A percentile compares a stretch with the other conserved stretches of the same genome.
Evolutionary conservation across 2,888 invertebrate genomes (phyloP).

Genomic region (Volucella inflata): DNA sequence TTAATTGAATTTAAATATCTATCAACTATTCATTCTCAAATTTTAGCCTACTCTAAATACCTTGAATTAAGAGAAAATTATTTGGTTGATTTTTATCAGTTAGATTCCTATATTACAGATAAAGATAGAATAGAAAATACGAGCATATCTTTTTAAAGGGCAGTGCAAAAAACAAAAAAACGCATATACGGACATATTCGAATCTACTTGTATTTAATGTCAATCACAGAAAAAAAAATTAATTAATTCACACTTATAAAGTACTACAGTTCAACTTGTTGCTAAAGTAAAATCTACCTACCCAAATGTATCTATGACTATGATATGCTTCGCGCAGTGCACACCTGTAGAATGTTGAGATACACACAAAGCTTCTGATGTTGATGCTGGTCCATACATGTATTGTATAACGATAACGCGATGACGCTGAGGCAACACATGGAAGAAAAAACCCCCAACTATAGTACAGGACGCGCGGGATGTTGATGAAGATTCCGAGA

Average conservation of each 20-base stretch:
- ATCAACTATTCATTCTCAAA: background rate
- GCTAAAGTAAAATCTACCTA: conserved; percentile 5
- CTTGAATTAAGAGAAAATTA: no score
- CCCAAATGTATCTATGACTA: conserved; percentile 33
- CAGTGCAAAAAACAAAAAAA: background rate
- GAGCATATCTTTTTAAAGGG: background rate
- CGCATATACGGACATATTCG: background rate
- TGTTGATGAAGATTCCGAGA: conserved; percentile 67
- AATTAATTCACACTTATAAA: conserved; percentile 12
- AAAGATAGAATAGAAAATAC: no score
- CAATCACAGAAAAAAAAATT: conserved; percentile 15
- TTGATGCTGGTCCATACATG: conserved; percentile 58
- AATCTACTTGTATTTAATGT: background rate
- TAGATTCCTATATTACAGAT: no score
- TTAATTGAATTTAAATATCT: background rate
- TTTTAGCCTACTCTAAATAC: background rate
- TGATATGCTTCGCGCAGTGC: conserved; percentile 10
- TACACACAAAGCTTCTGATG: conserved; percentile 42
- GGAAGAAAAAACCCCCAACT: conserved; percentile 60
- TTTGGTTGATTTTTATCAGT: no score
- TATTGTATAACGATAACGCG: conserved; percentile 12
- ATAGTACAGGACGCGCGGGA: conserved; percentile 70
- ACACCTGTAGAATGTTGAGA: conserved; percentile 72
- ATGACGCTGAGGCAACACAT: conserved; percentile 35
- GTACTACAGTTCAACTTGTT: conserved; percentile 43